Base-by-base conservation (phyloP, 1,140 invertebrate species). In the Bombus soroeensis region DNA sequence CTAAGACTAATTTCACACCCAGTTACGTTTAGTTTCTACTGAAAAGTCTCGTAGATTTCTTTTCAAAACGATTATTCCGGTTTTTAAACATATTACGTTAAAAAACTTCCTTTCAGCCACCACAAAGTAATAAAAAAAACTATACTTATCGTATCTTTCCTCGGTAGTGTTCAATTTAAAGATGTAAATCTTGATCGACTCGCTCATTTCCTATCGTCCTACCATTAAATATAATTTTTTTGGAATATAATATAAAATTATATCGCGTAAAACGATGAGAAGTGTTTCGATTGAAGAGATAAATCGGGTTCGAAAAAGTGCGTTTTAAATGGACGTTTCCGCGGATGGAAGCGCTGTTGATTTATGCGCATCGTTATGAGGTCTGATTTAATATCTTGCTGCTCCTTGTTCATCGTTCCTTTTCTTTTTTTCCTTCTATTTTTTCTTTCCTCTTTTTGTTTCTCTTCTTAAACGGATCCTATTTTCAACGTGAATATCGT, bases 261-360 rank as follows among this genome's bases (percentile, higher is more conserved):
- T 28, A 9, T 25, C 37, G 37, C 3, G 25, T n/a, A 18, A 41
- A n/a, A 72, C n/a, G n/a, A 47, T 8, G n/a, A 1, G 5, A 47
- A 47, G 2, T 47, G 41, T 74, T 47, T 73, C 39, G 39, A n/a
- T 73, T 0, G 18, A 25, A 32, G 18, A 32, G 41, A 37, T 47
- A 32, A 82, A 82, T 64, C 70, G 39, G 25, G 53, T 43, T 66
- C 32, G 57, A 6, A 28, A 53, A 75, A 82, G 57, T 47, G 57
- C 39, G 39, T n/a, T 74, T 64, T 75, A 82, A 82, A 57, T 64
- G 72, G 81, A 82, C 41, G 57, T 82, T 82, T 66, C 72, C 34
- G 39, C 57, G 34, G 57, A 34, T 43, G 53, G 53, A n/a, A 70
- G 25, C 78, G 13, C 32, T 12, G 34, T 57, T 47, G 47, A 82